Evolutionary conservation across 2,113 vertebrate genomes (phyloP), one percentile per base, ranked within the genome.

Genomic region (Hyla sarda): DNA sequence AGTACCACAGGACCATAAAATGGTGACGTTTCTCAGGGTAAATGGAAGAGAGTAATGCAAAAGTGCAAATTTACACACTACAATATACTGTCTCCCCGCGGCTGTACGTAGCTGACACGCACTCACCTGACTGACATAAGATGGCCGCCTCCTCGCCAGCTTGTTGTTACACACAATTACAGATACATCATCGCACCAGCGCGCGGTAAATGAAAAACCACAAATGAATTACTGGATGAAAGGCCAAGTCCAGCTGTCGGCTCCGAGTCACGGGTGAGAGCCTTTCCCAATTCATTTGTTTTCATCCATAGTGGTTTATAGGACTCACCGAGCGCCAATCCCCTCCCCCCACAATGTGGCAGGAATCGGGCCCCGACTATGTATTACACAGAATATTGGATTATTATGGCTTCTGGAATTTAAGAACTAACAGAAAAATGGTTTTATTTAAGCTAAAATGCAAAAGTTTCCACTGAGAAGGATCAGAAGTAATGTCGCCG

Each of bases 151-250:
- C 10, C 50, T 79, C 3, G 21, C 23, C 76, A 21, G 62, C 79
- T 45, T 65, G 79, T 67, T 82, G 60, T 79, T 82, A 28, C 79
- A 47, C 52, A 58, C 58, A 83, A 73, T 72, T 56, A 73, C 69
- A 47, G 69, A 74, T 75, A 77, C 73, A 52, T 77, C 56, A 67
- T 34, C 28, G 19, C 56, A n/a, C 37, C 30, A 17, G 30, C 23
- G n/a, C 41, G 25, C 19, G 48, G 47, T 82, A 45, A 82, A 69
- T 69, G 80, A 50, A 50, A 58, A 71, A 69, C 62, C 80, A 52
- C 62, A 82, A 82, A 84, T 75, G 52, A 58, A 84, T 75, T 48
- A 67, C 74, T 56, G 65, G 83, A 84, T 50, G 73, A 75, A 62
- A 77, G 73, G 73, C 56, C 73, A 67, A 67, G 73, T 85, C 56